These are phyloP conservation scores for Microtus richardsoni DNA, from an alignment of 2,113 vertebrate genomes.

Conservation along the genomic window DNA sequence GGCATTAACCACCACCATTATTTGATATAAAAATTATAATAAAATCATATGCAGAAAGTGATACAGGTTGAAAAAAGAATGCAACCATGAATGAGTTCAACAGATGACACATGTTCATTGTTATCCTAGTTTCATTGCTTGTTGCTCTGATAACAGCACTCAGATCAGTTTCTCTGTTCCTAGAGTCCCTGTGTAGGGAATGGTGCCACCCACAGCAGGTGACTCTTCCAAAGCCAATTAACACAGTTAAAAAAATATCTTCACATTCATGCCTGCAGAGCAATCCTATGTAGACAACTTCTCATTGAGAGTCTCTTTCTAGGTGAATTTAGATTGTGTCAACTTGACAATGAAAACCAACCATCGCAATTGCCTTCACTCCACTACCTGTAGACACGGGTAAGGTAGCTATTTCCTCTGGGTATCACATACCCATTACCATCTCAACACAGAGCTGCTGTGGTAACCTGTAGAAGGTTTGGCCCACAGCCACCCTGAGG, in stretches of 20 bases:
- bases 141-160: neutral
- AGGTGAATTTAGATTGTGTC: neutral
- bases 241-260: neutral
- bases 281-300: neutral
- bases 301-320: neutral
- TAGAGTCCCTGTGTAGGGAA: neutral
- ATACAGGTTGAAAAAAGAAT: neutral
- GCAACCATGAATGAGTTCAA: neutral
- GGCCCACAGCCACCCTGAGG: neutral
- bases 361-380: neutral
- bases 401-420: too few relatives aligned
- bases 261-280: neutral
- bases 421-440: neutral
- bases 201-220: neutral
- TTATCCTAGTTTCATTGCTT: neutral
- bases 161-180: neutral
- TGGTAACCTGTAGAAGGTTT: neutral
- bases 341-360: neutral
- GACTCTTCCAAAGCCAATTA: neutral
- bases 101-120: neutral
- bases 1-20: neutral
- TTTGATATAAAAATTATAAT: neutral
- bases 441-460: neutral
- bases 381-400: neutral
- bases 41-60: neutral